These are phyloP conservation scores for Danaus melanippus DNA, from an alignment of 1,140 invertebrate genomes.

Conservation along the genomic window DNA sequence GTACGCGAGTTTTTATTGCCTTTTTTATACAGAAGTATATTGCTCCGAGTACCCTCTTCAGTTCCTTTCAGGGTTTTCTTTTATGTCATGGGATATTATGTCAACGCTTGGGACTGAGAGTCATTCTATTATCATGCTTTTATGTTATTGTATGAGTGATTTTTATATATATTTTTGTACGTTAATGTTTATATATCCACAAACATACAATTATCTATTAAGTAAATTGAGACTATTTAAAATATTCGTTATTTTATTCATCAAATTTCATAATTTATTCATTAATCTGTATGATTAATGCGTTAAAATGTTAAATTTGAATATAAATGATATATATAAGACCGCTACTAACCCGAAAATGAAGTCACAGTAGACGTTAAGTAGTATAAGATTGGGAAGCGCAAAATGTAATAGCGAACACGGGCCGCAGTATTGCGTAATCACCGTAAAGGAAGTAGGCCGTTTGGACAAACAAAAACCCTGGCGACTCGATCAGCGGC, in stretches of 20 bases:
- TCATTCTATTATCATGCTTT: constrained; percentile 8
- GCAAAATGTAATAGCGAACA: constrained; percentile 28
- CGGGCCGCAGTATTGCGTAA: constrained; percentile 58
- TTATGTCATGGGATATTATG: constrained; percentile 14
- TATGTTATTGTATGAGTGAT: too few relatives aligned
- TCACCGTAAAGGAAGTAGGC: constrained; percentile 65
- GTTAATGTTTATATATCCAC: too few relatives aligned
- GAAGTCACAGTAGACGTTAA: not conserved
- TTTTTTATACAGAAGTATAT: constrained; percentile 13
- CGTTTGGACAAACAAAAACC: constrained; percentile 63
- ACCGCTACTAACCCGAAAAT: not conserved
- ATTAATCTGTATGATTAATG: constrained; percentile 1
- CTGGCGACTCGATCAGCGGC: constrained; percentile 58
- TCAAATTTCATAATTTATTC: not conserved
- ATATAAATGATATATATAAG: constrained; percentile 2
- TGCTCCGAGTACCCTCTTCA: constrained; percentile 10
- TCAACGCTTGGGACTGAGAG: constrained; percentile 9
- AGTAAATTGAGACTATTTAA: too few relatives aligned
- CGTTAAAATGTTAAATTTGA: not conserved
- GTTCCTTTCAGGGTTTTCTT: constrained; percentile 15
- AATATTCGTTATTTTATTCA: too few relatives aligned
- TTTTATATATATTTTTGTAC: too few relatives aligned
- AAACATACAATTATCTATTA: too few relatives aligned
- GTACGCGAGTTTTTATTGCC: constrained; percentile 17
- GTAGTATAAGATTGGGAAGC: not conserved